Conservation (phyloP, 2,797 vertebrate species). For the Macroramphosus scolopax region DNA sequence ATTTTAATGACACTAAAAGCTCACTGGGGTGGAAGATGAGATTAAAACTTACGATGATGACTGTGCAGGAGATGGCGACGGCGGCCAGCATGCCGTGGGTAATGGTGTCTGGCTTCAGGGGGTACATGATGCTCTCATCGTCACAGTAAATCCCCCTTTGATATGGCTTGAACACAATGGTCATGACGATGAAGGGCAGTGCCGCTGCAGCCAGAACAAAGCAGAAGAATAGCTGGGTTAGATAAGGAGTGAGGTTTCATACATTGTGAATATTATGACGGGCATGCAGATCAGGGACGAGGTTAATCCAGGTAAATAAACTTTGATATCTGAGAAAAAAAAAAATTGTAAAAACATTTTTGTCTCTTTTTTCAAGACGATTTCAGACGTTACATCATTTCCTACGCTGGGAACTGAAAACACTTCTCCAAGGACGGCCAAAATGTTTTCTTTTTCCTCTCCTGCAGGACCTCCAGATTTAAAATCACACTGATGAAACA, state of each 20-base stretch:
- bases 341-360: conserved; percentile 29
- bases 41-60: conserved; percentile 83
- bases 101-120: conserved; percentile 87
- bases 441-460: conserved; percentile 41
- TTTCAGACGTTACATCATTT: conserved; percentile 59
- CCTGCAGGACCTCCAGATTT: conserved; percentile 13
- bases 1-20: not conserved
- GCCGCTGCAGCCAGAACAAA: conserved; percentile 73
- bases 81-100: conserved; percentile 86
- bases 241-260: no score
- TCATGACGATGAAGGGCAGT: conserved; percentile 87
- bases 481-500: conserved; percentile 48
- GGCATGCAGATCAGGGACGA: not conserved
- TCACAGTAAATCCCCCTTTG: conserved; percentile 87
- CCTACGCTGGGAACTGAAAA: conserved; percentile 24
- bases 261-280: no score
- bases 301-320: conserved; percentile 8
- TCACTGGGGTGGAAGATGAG: not conserved
- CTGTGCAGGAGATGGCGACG: conserved; percentile 85
- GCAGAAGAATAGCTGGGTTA: not conserved
- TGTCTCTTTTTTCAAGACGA: conserved; percentile 22
- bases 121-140: conserved; percentile 90
- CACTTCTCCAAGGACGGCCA: conserved; percentile 48
- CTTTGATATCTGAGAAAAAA: conserved; percentile 6
- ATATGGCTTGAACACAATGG: conserved; percentile 83